These are phyloP conservation scores for Bos indicus DNA, from an alignment of 2,113 vertebrate species.

Conservation along the genomic window DNA sequence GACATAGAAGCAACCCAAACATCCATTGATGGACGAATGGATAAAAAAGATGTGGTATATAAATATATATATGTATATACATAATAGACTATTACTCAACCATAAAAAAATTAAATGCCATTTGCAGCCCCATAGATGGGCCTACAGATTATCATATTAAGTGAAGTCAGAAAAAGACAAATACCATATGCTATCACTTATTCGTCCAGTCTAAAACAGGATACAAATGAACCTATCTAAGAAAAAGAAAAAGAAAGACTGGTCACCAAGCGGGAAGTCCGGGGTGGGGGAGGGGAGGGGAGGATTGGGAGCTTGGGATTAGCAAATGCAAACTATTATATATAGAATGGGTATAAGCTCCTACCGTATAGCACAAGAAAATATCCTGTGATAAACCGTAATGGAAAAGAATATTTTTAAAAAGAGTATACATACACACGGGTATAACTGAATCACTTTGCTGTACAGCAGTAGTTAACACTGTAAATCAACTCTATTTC, in stretches of 20 bases:
- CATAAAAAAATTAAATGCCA: not conserved
- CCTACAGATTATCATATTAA: not conserved
- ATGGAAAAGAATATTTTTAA: not conserved
- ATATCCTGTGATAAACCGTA: not conserved
- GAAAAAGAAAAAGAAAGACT: not conserved
- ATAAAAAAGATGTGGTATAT: not conserved
- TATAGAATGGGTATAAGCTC: not conserved
- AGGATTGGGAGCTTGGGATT: not conserved
- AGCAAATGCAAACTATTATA: not conserved
- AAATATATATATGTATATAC: not conserved
- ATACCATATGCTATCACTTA: not conserved
- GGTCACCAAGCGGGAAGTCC: not conserved
- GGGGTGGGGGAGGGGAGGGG: fast-evolving
- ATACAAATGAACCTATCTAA: not conserved
- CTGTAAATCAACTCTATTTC: not conserved
- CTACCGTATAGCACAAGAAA: not conserved
- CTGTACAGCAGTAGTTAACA: not conserved
- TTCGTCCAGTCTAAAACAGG: not conserved
- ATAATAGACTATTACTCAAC: not conserved
- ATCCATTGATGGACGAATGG: not conserved
- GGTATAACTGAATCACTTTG: not conserved
- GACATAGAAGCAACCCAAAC: not conserved
- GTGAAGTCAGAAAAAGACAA: not conserved
- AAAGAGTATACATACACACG: not conserved
- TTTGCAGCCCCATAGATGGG: not conserved